A percentile compares a stretch with the other conserved stretches of the same genome.
Conservation (phyloP, 2,888 invertebrate species). For the Poecilobothrus nobilitatus region DNA sequence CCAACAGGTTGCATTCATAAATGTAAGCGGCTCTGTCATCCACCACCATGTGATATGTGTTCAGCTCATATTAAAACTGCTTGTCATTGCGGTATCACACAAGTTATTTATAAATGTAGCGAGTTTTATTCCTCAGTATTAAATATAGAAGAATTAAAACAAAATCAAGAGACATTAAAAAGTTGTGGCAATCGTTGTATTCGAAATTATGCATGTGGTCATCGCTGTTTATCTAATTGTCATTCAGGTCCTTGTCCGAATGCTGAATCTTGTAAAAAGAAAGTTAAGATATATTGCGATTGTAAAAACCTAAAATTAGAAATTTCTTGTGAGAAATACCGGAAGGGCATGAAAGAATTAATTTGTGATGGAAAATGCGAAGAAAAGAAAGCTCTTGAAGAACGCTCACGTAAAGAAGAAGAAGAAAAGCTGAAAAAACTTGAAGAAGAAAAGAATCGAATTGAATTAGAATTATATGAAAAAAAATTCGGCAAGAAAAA, state of each 20-base stretch:
- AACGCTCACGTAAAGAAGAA: slow-evolving; percentile 46
- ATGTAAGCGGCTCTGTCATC: slow-evolving; percentile 64
- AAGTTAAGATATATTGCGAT: slow-evolving; percentile 66
- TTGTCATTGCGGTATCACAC: slow-evolving; percentile 76
- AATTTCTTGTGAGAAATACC: slow-evolving; percentile 55
- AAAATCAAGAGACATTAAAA: slow-evolving; percentile 30
- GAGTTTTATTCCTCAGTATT: slow-evolving; percentile 52
- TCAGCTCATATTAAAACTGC: slow-evolving; percentile 56
- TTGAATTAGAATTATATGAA: slow-evolving; percentile 67
- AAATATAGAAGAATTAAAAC: slow-evolving; percentile 39
- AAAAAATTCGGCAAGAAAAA: slow-evolving; percentile 64
- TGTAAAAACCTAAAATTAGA: slow-evolving; percentile 73
- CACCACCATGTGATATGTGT: slow-evolving; percentile 68
- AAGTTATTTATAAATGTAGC: slow-evolving; percentile 64
- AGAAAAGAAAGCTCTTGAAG: slow-evolving; percentile 49
- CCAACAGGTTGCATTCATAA: slow-evolving; percentile 68
- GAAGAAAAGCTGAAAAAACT: slow-evolving; percentile 47
- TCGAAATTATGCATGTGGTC: slow-evolving; percentile 73
- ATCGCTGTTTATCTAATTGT: slow-evolving; percentile 66
- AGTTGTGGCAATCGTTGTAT: slow-evolving; percentile 80
- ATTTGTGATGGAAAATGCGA: slow-evolving; percentile 58
- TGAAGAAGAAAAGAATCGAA: slow-evolving; percentile 60
- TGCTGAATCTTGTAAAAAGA: slow-evolving; percentile 63
- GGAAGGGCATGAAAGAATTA: slow-evolving; percentile 40
- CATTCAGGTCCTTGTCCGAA: slow-evolving; percentile 64